Evolutionary conservation across 2,113 vertebrate genomes (phyloP).

Genomic region (Ptychochromis oligacanthus): DNA sequence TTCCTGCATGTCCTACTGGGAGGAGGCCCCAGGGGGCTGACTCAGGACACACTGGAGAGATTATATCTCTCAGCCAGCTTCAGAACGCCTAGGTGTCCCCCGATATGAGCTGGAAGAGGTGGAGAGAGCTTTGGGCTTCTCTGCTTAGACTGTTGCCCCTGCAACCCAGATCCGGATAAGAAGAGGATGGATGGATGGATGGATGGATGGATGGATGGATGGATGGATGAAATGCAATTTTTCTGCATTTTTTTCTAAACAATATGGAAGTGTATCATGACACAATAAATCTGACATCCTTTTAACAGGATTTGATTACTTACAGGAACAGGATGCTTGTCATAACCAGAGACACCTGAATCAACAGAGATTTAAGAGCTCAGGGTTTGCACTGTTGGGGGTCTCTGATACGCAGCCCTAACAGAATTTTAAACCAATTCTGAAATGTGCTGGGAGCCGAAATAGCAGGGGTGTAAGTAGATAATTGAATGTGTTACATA

Average conservation of each 20-base stretch:
- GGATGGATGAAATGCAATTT: neutral
- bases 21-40: neutral
- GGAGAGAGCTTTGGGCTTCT: neutral
- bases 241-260: neutral
- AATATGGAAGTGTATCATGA: neutral
- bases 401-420: neutral
- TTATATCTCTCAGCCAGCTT: neutral
- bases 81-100: neutral
- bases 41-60: neutral
- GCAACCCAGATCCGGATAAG: too few species aligned
- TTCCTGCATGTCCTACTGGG: neutral
- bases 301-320: neutral
- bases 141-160: neutral
- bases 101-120: neutral
- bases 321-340: neutral
- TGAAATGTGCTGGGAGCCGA: neutral
- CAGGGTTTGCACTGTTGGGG: neutral
- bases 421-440: conserved; percentile 2
- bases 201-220: too few species aligned
- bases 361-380: neutral
- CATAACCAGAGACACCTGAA: neutral
- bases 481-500: neutral
- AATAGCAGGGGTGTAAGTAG: neutral
- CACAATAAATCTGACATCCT: neutral
- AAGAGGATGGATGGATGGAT: neutral